phyloP scores from a whole-genome alignment of 37 sponge, comb jelly and placozoan species.

The Aplysina aerophoba region DNA sequence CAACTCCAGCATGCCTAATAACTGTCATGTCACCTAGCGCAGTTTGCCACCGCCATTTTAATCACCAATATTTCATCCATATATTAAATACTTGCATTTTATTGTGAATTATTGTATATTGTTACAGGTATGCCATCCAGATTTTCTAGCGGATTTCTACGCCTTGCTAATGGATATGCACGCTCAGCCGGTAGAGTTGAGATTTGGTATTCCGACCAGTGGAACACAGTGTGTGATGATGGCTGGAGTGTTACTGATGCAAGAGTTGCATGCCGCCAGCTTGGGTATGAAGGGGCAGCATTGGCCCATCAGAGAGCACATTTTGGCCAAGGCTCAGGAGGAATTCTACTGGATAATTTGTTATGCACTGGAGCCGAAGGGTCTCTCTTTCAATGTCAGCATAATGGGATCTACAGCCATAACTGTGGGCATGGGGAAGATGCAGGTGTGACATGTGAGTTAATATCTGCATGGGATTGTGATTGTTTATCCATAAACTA shows the following conservation, averaged over 20 bases:
- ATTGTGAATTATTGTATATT: too few relatives aligned
- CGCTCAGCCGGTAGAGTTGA: not conserved
- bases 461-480: too few relatives aligned
- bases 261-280: not conserved
- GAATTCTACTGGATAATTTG: not conserved
- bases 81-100: too few relatives aligned
- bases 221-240: conserved; percentile 15
- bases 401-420: not conserved
- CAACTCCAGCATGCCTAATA: too few relatives aligned
- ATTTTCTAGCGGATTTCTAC: too few relatives aligned
- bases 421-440: not conserved
- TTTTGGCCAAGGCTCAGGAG: conserved; percentile 1
- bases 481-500: too few relatives aligned
- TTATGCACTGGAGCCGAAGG: not conserved
- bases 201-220: not conserved
- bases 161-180: not conserved
- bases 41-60: too few relatives aligned
- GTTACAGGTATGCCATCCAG: too few relatives aligned
- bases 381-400: not conserved
- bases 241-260: not conserved
- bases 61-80: too few relatives aligned
- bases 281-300: conserved; percentile 5
- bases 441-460: not conserved
- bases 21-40: too few relatives aligned
- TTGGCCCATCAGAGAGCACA: not conserved